Evolutionary conservation across 2,888 invertebrate species (phyloP).

Genomic region (Epirrhoe alternata): DNA sequence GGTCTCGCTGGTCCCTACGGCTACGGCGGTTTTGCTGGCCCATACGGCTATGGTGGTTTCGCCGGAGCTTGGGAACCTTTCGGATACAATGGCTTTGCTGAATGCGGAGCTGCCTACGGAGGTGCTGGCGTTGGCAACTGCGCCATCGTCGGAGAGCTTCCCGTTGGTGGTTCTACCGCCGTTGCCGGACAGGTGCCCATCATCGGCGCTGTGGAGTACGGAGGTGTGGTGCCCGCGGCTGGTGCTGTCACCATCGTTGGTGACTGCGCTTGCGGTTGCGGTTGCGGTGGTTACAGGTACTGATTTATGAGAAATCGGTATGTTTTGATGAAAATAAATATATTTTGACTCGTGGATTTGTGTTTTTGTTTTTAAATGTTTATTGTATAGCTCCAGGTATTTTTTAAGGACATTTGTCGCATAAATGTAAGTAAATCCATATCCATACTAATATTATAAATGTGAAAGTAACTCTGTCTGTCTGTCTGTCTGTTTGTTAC

Average conservation of each 20-base stretch:
- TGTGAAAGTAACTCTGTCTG: too few species aligned
- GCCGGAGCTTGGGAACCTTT: neutral
- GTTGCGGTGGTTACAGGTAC: slow-evolving; percentile 7
- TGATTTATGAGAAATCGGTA: neutral
- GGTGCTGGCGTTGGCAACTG: slow-evolving; percentile 54
- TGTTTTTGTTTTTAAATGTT: neutral
- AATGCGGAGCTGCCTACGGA: slow-evolving; percentile 46
- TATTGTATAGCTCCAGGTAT: too few species aligned
- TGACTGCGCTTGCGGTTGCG: slow-evolving; percentile 56
- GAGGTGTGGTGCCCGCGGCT: slow-evolving; percentile 57
- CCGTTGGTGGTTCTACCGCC: slow-evolving; percentile 55
- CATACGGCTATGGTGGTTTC: neutral
- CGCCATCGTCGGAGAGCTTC: slow-evolving; percentile 54
- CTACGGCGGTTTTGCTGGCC: neutral
- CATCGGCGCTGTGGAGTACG: slow-evolving; percentile 57
- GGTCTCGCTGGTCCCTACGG: neutral
- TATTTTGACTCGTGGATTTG: neutral
- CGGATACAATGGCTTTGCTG: slow-evolving; percentile 33
- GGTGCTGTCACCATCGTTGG: slow-evolving; percentile 61
- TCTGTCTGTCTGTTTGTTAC: too few species aligned
- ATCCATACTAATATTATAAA: too few species aligned
- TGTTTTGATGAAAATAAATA: neutral
- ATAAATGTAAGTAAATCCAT: too few species aligned
- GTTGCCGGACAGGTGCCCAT: slow-evolving; percentile 58
- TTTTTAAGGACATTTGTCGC: too few species aligned